Conservation (phyloP, 2,888 invertebrate species). For the Monochamus alternatus region DNA sequence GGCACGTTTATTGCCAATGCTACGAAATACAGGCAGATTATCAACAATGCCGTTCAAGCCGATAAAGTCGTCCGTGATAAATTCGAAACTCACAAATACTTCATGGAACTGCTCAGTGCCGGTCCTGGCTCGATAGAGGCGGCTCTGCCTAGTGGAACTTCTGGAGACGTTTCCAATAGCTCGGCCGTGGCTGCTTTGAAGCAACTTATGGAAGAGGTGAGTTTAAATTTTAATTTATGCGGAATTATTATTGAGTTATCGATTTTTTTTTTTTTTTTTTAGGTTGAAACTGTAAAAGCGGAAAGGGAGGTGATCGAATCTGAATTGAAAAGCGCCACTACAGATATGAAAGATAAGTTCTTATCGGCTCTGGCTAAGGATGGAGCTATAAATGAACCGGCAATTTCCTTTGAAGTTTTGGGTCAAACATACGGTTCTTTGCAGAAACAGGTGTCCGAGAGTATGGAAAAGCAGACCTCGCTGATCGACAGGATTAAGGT, state of each 20-base stretch:
- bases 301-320: constrained; percentile 93
- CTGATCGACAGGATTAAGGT: constrained; percentile 81
- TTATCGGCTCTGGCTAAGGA: constrained; percentile 83
- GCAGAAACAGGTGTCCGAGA: constrained; percentile 85
- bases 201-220: constrained; percentile 84
- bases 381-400: constrained; percentile 85
- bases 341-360: constrained; percentile 89
- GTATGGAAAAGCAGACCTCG: constrained; percentile 80
- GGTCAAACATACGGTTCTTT: constrained; percentile 84
- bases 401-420: constrained; percentile 80
- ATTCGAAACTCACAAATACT: constrained; percentile 83
- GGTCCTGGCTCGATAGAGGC: constrained; percentile 80
- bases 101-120: constrained; percentile 87
- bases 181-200: constrained; percentile 80
- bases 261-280: constrained; percentile 45
- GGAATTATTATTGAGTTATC: too few relatives aligned
- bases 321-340: constrained; percentile 85
- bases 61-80: constrained; percentile 91
- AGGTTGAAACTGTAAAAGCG: constrained; percentile 89
- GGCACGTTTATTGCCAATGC: constrained; percentile 91
- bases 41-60: constrained; percentile 88
- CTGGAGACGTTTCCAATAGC: constrained; percentile 72
- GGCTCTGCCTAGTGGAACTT: constrained; percentile 79
- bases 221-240: background rate
- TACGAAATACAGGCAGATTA: constrained; percentile 93